Conservation (phyloP, 1,140 invertebrate genomes). For the Cardiocondyla obscurior region DNA sequence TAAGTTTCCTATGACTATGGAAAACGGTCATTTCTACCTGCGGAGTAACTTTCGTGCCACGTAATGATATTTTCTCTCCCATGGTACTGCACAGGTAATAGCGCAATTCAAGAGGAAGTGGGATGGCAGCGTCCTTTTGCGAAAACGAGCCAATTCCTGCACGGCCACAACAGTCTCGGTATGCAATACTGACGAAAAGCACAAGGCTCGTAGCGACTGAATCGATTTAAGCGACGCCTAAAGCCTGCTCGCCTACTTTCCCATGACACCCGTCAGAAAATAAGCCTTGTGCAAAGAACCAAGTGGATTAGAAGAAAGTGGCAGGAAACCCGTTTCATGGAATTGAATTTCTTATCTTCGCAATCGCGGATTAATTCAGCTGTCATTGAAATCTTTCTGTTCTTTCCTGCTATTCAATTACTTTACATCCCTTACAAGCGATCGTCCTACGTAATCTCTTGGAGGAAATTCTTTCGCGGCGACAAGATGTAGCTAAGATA, state of each 20-base stretch:
- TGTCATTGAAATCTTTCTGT: background rate
- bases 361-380: constrained; percentile 10
- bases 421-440: background rate
- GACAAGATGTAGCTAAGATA: background rate
- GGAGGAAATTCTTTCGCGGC: background rate
- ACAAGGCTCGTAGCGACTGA: background rate
- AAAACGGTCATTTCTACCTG: background rate
- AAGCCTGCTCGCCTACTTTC: background rate
- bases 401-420: background rate
- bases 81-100: constrained; percentile 85
- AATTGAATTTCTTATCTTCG: constrained; percentile 32
- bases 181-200: constrained; percentile 74
- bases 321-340: background rate
- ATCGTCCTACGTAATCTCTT: background rate
- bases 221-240: background rate
- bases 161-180: constrained; percentile 94
- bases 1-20: constrained; percentile 75
- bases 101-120: constrained; percentile 92
- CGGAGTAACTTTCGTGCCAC: background rate
- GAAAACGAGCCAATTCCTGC: constrained; percentile 91
- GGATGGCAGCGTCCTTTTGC: constrained; percentile 87
- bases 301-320: background rate
- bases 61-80: constrained; percentile 48
- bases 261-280: background rate
- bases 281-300: background rate